phyloP scores from a whole-genome alignment of 2,113 vertebrate genomes.

The Lathamus discolor region DNA sequence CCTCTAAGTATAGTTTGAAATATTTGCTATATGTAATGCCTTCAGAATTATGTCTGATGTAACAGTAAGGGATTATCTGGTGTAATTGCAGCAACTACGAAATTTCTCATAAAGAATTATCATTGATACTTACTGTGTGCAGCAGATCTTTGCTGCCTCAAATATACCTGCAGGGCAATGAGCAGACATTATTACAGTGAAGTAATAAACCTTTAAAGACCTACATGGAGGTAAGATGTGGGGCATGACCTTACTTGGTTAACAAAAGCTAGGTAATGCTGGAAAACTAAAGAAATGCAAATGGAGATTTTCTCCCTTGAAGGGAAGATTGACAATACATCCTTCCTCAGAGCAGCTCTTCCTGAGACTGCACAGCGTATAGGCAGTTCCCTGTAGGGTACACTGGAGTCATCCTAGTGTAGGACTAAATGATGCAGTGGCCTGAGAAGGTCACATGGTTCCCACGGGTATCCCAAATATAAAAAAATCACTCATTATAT shows the following conservation, averaged over 20 bases:
- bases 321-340: neutral
- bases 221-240: neutral
- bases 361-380: neutral
- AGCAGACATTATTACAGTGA: neutral
- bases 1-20: neutral
- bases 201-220: neutral
- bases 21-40: neutral
- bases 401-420: neutral
- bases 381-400: neutral
- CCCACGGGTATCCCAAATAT: neutral
- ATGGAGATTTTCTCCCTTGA: neutral
- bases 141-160: neutral
- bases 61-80: neutral
- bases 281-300: neutral
- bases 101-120: neutral
- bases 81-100: neutral
- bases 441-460: neutral
- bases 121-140: neutral
- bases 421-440: neutral
- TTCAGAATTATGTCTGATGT: neutral
- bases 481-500: neutral
- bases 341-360: neutral
- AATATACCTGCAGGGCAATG: neutral
- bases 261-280: neutral
- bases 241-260: neutral